Percentiles rank a stretch among this genome's conserved stretches.
Evolutionary conservation across 2,888 invertebrate genomes (phyloP).

Genomic region (Deilephila porcellus): DNA sequence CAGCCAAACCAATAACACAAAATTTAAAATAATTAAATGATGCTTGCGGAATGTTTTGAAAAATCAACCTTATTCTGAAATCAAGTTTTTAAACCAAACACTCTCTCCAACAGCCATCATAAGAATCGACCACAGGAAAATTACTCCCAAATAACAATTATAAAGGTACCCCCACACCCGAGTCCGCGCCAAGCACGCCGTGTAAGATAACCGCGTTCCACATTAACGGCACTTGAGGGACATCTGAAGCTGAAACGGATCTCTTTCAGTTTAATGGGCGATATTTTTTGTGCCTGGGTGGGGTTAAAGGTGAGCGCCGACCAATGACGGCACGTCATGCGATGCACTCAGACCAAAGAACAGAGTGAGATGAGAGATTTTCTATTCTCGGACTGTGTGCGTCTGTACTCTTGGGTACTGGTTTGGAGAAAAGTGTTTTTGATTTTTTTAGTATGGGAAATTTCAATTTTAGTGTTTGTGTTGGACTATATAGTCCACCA

Average conservation of each 20-base stretch:
- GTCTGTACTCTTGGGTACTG: conserved; percentile 37
- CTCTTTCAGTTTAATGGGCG: conserved; percentile 78
- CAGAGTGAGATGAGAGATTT: conserved; percentile 66
- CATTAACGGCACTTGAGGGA: conserved; percentile 61
- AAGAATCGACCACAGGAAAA: neutral
- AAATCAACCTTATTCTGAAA: too few species aligned
- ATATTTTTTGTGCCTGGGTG: conserved; percentile 81
- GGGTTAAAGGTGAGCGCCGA: conserved; percentile 78
- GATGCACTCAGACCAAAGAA: conserved; percentile 55
- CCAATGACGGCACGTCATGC: conserved; percentile 68
- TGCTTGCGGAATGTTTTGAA: too few species aligned
- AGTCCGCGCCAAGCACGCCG: conserved; percentile 30
- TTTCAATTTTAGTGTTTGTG: neutral
- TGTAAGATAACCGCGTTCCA: conserved; percentile 66
- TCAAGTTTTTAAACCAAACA: too few species aligned
- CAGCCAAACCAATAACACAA: too few species aligned
- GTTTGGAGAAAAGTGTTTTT: conserved; percentile 39
- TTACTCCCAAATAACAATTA: neutral
- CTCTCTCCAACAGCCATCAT: too few species aligned
- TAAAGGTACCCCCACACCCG: neutral
- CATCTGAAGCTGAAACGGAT: conserved; percentile 75
- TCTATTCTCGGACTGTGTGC: conserved; percentile 69
- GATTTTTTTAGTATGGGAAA: too few species aligned
- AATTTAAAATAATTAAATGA: too few species aligned
- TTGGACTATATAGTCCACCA: too few species aligned